These are phyloP conservation scores for fruit fly (Drosophila melanogaster) DNA, from an alignment of 1,140 invertebrate species.

Conservation along the genomic window DNA sequence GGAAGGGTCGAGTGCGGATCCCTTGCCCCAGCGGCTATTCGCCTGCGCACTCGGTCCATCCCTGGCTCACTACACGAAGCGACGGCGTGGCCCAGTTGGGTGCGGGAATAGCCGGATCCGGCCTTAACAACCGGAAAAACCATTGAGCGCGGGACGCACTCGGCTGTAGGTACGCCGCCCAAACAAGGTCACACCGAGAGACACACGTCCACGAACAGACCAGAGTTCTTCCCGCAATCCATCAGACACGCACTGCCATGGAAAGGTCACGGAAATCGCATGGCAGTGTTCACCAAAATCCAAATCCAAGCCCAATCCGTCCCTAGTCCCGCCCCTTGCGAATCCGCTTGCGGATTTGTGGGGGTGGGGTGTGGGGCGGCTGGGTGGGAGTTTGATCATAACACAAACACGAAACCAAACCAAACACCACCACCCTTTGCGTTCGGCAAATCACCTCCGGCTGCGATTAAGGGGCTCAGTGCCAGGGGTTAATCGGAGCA, in stretches of 20 bases:
- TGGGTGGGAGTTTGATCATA: constrained; percentile 29
- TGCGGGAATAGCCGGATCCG: constrained; percentile 54
- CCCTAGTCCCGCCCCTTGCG: constrained; percentile 1
- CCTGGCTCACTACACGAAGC: constrained; percentile 47
- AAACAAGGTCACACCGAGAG: constrained; percentile 35
- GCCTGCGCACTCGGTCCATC: constrained; percentile 53
- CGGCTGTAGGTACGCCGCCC: constrained; percentile 9
- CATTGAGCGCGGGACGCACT: constrained; percentile 18
- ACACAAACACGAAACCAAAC: constrained; percentile 1
- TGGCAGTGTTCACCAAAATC: constrained; percentile 56
- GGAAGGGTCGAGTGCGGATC: constrained; percentile 52
- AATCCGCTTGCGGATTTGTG: not conserved
- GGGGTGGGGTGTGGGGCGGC: constrained; percentile 2
- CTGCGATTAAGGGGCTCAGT: constrained; percentile 82
- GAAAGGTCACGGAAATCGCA: constrained; percentile 68
- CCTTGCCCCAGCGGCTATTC: constrained; percentile 53
- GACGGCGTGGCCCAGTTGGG: constrained; percentile 21
- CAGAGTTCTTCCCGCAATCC: constrained; percentile 38
- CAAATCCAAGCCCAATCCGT: constrained; percentile 21
- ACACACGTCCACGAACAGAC: constrained; percentile 50
- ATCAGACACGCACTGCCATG: constrained; percentile 53
- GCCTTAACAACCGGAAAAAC: not conserved
- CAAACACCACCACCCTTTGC: constrained; percentile 26
- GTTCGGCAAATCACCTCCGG: constrained; percentile 77
- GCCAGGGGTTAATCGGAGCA: constrained; percentile 70